Base-by-base conservation (phyloP, 2,797 vertebrate genomes). In the Chelon labrosus region DNA sequence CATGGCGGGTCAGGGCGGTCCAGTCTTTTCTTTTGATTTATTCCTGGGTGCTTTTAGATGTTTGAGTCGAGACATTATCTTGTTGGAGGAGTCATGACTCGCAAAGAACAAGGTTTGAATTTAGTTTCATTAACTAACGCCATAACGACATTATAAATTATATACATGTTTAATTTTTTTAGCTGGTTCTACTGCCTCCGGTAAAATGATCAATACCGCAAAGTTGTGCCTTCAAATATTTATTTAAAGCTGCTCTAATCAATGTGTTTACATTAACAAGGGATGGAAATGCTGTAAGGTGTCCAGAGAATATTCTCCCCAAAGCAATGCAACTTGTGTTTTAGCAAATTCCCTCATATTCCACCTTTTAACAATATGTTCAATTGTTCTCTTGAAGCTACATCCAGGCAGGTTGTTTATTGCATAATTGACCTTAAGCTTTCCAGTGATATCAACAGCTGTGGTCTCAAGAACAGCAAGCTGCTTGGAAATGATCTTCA, bases 51-150 rank as follows among this genome's bases (percentile, higher is more conserved):
- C 31, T 41, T 27, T 55, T 9, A 0, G 35, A 57, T 25, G 19
- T 58, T n/a, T 39, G 44, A 39, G 57, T 67, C 39, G 20, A 35
- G 11, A 38, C 44, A n/a, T 67, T 67, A 49, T 67, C 31, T 31
- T 49, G n/a, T 46, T n/a, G 7, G 53, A 56, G 31, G 42, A 67
- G 42, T 31, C 53, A 27, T 38, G 19, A 67, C 27, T 31, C 38
- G 41, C 9, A n/a, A n/a, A n/a, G 35, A 50, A 17, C 38, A 50
- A 67, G 2, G 49, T 44, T 57, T 31, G 39, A 57, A 56, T 47
- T 19, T 47, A n/a, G 46, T n/a, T 47, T n/a, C n/a, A n/a, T n/a
- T n/a, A n/a, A n/a, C n/a, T n/a, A n/a, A n/a, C n/a, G 31, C 31
- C 22, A 31, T 31, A 31, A 31, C 5, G 7, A 31, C 31, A 31